Base-by-base conservation (phyloP, 2,888 invertebrate species). In the Scaptomyza polygonia region DNA sequence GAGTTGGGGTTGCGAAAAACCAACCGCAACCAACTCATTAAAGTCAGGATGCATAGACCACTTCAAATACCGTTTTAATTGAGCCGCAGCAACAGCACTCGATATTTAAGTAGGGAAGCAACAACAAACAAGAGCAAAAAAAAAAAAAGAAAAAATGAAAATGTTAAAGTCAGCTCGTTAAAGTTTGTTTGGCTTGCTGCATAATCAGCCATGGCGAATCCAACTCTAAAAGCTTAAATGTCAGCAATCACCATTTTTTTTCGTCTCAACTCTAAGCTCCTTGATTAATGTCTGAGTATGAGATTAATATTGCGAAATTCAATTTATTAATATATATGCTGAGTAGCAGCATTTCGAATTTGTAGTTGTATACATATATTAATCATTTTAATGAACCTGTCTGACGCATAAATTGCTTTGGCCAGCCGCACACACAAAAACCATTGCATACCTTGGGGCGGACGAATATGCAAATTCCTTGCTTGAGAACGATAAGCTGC, bases 61-160 rank as follows among this genome's bases (percentile, higher is more conserved):
- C 79, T 81, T 49, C 67, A 79, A 86, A 79, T 73, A 54, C 57
- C 66, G 40, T 77, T 81, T 83, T 79, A 81, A 81, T 86, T 86
- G 83, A 82, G 77, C 67, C 48, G 57, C 65, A 52, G 79, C 63
- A 56, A 76, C 63, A 45, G 55, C 48, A 66, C 57, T 75, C 42
- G 43, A 75, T 47, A 51, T 52, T 63, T 63, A 74, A 51, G 48
- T 16, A 45, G 40, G 58, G 30, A 30, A n/a, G 11, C 55, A 59
- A 5, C 55, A 59, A 5, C 36, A 48, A 27, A 16, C 12, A 18
- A 18, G 18, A 18, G n/a, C n/a, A n/a, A n/a, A n/a, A n/a, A n/a
- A n/a, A n/a, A n/a, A n/a, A n/a, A n/a, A n/a, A n/a, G n/a, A 18
- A n/a, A 11, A 34, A 61, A 47, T 39, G 44, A n/a, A 40, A 47